Evolutionary conservation across 2,888 invertebrate genomes (phyloP).

Genomic region (Orchesella flavescens): DNA sequence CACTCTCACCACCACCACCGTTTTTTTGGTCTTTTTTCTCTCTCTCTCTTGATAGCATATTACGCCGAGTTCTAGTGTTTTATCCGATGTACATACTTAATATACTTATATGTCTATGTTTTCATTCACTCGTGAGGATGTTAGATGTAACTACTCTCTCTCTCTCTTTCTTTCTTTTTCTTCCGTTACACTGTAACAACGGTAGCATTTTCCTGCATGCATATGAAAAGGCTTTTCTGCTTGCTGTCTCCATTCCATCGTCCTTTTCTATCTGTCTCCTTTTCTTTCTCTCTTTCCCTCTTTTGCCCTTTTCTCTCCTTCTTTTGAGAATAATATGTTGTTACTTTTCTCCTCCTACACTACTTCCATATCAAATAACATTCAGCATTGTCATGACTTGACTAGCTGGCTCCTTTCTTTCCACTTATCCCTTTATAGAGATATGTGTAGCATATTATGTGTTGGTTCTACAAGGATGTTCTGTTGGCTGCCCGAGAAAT

Average conservation of each 20-base stretch:
- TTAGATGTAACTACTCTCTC: not conserved
- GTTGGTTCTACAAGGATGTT: conserved; percentile 26
- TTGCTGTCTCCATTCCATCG: conserved; percentile 26
- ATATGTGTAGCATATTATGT: not conserved
- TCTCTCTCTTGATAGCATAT: conserved; percentile 9
- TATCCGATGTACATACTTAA: too few species aligned
- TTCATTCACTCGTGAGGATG: not conserved
- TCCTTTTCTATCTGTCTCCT: conserved; percentile 1
- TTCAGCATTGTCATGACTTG: conserved; percentile 31
- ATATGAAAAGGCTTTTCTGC: conserved; percentile 12
- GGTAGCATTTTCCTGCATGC: not conserved
- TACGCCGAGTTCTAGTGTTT: not conserved
- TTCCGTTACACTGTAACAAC: not conserved
- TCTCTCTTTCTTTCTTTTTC: conserved; percentile 5
- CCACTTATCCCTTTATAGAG: conserved; percentile 4
- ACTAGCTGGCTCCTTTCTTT: conserved; percentile 18
- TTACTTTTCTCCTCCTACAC: conserved; percentile 47
- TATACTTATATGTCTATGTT: too few species aligned
- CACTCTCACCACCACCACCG: conserved; percentile 23
- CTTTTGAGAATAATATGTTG: conserved; percentile 14
- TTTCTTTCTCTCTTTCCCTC: not conserved
- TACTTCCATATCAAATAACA: conserved; percentile 33
- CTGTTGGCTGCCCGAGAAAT: conserved; percentile 34
- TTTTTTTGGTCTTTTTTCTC: conserved; percentile 10
- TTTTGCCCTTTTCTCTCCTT: not conserved